Evolutionary conservation across 2,113 vertebrate species (phyloP).

Genomic region (Bothrops jararaca): DNA sequence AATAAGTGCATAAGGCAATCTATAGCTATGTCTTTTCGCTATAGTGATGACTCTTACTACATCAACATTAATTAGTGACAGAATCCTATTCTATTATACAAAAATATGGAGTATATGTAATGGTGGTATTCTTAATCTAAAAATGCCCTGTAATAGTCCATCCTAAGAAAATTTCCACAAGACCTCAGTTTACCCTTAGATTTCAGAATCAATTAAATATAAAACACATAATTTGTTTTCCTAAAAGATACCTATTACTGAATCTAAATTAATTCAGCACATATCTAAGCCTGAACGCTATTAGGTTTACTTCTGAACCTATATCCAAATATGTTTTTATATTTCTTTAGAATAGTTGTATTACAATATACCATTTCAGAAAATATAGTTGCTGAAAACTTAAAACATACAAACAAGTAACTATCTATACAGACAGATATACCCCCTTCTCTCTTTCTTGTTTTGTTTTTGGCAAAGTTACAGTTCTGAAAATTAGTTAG

Average conservation of each 20-base stretch:
- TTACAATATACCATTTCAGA: neutral
- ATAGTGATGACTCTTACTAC: conserved; percentile 69
- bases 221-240: conserved; percentile 23
- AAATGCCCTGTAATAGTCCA: conserved; percentile 39
- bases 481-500: neutral
- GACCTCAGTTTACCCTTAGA: neutral
- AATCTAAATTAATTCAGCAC: neutral
- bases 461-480: neutral
- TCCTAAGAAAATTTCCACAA: conserved; percentile 26
- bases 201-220: conserved; percentile 44
- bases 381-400: neutral
- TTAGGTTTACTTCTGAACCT: neutral
- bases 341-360: neutral
- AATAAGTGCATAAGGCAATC: conserved; percentile 73
- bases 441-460: neutral
- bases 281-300: neutral
- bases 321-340: neutral
- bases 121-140: conserved; percentile 31
- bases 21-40: conserved; percentile 68
- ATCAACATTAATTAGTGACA: conserved; percentile 63
- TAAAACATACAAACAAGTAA: neutral
- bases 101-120: conserved; percentile 40
- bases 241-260: conserved; percentile 6
- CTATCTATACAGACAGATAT: neutral
- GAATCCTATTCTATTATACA: conserved; percentile 59